Base-by-base conservation (phyloP, 2,888 invertebrate genomes). In the Drosophila setosimentum region DNA sequence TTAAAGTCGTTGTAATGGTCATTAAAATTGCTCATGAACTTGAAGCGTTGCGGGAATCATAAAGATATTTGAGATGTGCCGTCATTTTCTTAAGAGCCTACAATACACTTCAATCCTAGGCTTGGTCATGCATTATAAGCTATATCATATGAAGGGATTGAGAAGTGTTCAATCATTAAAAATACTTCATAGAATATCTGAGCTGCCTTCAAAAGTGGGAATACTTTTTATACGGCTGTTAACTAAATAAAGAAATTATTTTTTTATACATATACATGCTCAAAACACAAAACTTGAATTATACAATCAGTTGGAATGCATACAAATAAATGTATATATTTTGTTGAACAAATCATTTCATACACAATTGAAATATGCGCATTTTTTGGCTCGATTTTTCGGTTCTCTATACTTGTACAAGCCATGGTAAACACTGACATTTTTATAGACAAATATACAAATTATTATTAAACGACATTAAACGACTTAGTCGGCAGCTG, bases 11-110 rank as follows among this genome's bases (percentile, higher is more conserved):
- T 70, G 58, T 21, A 69, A 60, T 35, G 48, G 59, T 66, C 86
- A 80, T 84, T 74, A 80, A 85, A 83, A 71, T 71, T 68, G 70
- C 78, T 73, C 84, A 74, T 87, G 88, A 84, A 87, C 83, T 85
- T 85, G 83, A 73, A 66, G 51, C 65, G 69, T 74, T 70, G 33
- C 57, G 16, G 50, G 68, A 76, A 79, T 78, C 63, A 51, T 58
- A 42, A 72, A 71, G 59, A 30, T 53, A 68, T 75, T 66, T 32
- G 62, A 73, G 58, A 65, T 76, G 67, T 72, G 45, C 72, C 45
- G 59, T 27, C 11, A 68, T 54, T 67, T 42, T 58, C n/a, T 33
- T 18, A n/a, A 45, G 24, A 67, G n/a, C 53, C 67, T 55, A 53
- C 10, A 10, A 21, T n/a, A 30, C 49, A 61, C 66, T 77, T 51